Evolutionary conservation across 2,888 invertebrate genomes (phyloP).

Genomic region (Anthrax anthrax): DNA sequence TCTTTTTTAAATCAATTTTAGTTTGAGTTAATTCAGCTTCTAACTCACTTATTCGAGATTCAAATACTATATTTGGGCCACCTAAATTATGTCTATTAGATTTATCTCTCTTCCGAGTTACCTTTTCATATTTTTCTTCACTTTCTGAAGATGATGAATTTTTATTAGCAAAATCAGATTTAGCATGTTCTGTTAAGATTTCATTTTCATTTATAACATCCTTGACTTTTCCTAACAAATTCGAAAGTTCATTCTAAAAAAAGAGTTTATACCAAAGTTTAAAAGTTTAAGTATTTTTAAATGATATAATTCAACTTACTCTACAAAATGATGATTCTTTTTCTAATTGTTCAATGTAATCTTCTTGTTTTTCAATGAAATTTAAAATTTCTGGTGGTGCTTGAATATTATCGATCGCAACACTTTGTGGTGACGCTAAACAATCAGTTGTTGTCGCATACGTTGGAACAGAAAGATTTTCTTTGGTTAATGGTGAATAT

Average conservation of each 20-base stretch:
- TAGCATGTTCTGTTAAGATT: slow-evolving; percentile 61
- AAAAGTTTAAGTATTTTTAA: neutral
- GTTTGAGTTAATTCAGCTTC: slow-evolving; percentile 71
- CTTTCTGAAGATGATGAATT: slow-evolving; percentile 42
- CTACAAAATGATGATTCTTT: slow-evolving; percentile 72
- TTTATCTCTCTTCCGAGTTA: slow-evolving; percentile 17
- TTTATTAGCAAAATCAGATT: slow-evolving; percentile 41
- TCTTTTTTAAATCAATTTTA: slow-evolving; percentile 59
- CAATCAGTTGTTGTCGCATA: slow-evolving; percentile 15
- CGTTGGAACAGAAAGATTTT: slow-evolving; percentile 21
- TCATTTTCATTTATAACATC: slow-evolving; percentile 78
- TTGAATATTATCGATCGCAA: slow-evolving; percentile 32
- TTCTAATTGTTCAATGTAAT: slow-evolving; percentile 75
- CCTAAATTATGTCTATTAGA: slow-evolving; percentile 36
- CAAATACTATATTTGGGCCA: slow-evolving; percentile 68
- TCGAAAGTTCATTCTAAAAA: slow-evolving; percentile 54
- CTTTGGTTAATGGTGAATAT: slow-evolving; percentile 21
- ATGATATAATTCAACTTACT: slow-evolving; percentile 34
- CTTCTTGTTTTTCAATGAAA: slow-evolving; percentile 74
- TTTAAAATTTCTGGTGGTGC: slow-evolving; percentile 55
- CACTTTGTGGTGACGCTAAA: slow-evolving; percentile 17
- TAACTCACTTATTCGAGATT: slow-evolving; percentile 69
- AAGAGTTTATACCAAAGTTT: neutral
- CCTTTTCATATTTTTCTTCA: slow-evolving; percentile 23
- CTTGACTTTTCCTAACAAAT: slow-evolving; percentile 64